Percentiles rank a stretch among this genome's conserved stretches.
phyloP scores from a whole-genome alignment of 2,888 invertebrate species.

The Trileptium ribeirensis region DNA sequence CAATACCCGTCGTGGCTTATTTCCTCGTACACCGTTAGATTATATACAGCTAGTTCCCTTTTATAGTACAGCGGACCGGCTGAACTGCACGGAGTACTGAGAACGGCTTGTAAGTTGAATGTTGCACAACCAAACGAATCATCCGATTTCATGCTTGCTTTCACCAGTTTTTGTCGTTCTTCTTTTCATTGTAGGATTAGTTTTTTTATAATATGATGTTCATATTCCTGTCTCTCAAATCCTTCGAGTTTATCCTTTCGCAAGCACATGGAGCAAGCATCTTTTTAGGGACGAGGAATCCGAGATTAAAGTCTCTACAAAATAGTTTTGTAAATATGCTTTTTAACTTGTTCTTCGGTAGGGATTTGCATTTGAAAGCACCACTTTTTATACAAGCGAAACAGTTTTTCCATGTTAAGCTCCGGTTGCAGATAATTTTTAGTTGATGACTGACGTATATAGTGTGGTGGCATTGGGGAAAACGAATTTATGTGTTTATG shows the following conservation, averaged over 20 bases:
- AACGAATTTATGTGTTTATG: no score
- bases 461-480: no score
- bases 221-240: neutral
- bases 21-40: neutral
- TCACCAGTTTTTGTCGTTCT: neutral
- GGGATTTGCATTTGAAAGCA: no score
- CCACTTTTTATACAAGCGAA: no score
- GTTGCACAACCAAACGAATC: neutral
- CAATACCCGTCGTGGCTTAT: neutral
- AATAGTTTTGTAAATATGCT: no score
- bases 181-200: no score
- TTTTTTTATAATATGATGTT: neutral
- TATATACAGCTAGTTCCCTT: constrained; percentile 7
- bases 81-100: neutral
- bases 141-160: neutral
- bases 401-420: no score
- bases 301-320: constrained; percentile 8
- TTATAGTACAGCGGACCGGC: constrained; percentile 17
- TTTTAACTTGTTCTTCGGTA: no score
- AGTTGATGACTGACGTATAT: no score
- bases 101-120: constrained; percentile 13
- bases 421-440: no score
- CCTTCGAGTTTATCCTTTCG: neutral
- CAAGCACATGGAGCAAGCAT: neutral
- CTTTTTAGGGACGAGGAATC: constrained; percentile 6